Base-by-base conservation (phyloP, 2,113 vertebrate genomes). In the Thalassoma bifasciatum region DNA sequence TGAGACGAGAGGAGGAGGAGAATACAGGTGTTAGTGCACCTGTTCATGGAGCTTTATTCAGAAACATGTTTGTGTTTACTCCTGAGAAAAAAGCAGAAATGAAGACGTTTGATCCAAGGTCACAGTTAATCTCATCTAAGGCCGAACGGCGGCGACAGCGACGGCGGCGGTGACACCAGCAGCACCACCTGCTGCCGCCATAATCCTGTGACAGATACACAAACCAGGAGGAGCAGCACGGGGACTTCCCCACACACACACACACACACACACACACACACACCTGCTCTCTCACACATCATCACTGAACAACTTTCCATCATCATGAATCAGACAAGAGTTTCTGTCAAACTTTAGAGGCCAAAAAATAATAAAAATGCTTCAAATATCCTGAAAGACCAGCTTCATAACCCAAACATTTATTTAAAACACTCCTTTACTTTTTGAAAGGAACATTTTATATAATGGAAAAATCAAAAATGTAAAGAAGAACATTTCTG, bases 1-100 rank as follows among this genome's bases (percentile, higher is more conserved):
- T 99, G 89, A 52, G n/a, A n/a, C n/a, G n/a, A 44, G 36, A 38
- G 2, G 47, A 37, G 19, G 77, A n/a, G n/a, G n/a, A n/a, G n/a
- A n/a, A n/a, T n/a, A n/a, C n/a, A n/a, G n/a, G n/a, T 17, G 14
- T 44, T 8, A 2, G 12, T 6, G 17, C 52, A 36, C 50, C 59
- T n/a, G 57, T 23, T 52, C 23, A 1, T 8, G 44, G 1, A 0
- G 2, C 60, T 77, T 52, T 46, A 30, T 49, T 47, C 57, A 46
- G 17, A 79, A 22, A 14, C 49, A 60, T 34, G 54, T 26, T 23
- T 65, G 7, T 0, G 53, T 19, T 61, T 78, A 60, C 72, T 77
- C 54, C 50, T 42, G 73, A 9, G 10, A 9, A 40, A 40, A 52
- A 22, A 23, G 21, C 21, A 52, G 26, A 4, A 57, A 9, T 19